phyloP scores from a whole-genome alignment of 2,888 invertebrate genomes.

The Ennomos fuscantarius region DNA sequence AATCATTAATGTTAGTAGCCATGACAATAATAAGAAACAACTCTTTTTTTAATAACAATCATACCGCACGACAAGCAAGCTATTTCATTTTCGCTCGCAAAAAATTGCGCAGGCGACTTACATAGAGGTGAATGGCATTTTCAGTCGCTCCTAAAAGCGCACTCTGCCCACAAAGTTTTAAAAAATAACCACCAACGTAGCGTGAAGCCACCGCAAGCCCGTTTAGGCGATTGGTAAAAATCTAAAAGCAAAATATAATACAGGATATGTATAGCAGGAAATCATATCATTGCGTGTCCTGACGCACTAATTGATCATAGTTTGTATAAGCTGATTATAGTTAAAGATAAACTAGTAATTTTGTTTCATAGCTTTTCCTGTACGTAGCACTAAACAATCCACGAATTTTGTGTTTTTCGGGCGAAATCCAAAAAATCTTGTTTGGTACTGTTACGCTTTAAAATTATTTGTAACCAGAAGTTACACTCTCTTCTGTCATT shows the following conservation, averaged over 20 bases:
- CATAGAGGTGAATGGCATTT: conserved; percentile 80
- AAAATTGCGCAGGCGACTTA: conserved; percentile 63
- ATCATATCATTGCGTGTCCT: conserved; percentile 12
- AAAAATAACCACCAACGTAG: conserved; percentile 59
- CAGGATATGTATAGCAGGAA: conserved; percentile 29
- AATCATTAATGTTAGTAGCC: too few species aligned
- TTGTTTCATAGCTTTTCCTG: conserved; percentile 2
- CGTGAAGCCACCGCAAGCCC: conserved; percentile 57
- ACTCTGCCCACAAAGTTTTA: conserved; percentile 47
- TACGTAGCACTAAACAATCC: neutral
- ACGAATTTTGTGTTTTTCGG: too few species aligned
- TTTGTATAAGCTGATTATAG: conserved; percentile 32
- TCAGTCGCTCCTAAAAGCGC: conserved; percentile 43
- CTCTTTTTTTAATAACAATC: conserved; percentile 2
- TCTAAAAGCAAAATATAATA: conserved; percentile 66
- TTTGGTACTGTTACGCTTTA: too few species aligned
- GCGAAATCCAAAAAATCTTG: too few species aligned
- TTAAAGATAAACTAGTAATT: conserved; percentile 23
- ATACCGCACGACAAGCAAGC: conserved; percentile 21
- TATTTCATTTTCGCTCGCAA: conserved; percentile 18
- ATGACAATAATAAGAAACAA: conserved; percentile 13
- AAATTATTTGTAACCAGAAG: too few species aligned
- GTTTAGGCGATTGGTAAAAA: conserved; percentile 59
- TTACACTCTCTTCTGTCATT: too few species aligned
- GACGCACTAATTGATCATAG: conserved; percentile 25